A percentile compares a stretch with the other conserved stretches of the same genome.
Evolutionary conservation across 2,888 invertebrate genomes (phyloP).

Genomic region (Fragum fragum): DNA sequence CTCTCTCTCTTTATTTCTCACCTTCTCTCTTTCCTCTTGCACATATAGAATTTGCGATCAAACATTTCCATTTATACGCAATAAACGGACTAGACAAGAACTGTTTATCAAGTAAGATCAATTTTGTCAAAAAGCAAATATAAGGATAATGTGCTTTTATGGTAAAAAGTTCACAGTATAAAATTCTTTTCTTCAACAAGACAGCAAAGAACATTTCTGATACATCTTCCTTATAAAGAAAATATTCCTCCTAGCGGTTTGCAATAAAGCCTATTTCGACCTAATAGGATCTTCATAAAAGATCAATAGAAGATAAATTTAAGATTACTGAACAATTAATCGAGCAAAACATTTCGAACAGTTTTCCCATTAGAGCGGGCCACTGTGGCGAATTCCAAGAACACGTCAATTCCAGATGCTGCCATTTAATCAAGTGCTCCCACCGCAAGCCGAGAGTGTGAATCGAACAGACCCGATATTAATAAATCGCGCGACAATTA

Average conservation of each 20-base stretch:
- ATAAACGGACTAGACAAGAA: too few species aligned
- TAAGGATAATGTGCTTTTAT: not conserved
- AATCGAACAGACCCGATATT: constrained; percentile 64
- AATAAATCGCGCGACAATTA: constrained; percentile 65
- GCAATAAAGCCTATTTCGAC: constrained; percentile 29
- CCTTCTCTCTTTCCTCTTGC: too few species aligned
- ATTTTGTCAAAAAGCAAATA: not conserved
- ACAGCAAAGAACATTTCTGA: not conserved
- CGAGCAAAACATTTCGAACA: constrained; percentile 56
- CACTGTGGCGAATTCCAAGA: constrained; percentile 64
- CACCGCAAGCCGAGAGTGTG: constrained; percentile 47
- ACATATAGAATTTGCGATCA: too few species aligned
- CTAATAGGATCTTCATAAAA: constrained; percentile 58
- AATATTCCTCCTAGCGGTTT: constrained; percentile 16
- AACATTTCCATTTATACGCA: too few species aligned
- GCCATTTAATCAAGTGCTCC: constrained; percentile 66
- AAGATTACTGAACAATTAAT: constrained; percentile 67
- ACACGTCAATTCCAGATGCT: constrained; percentile 67
- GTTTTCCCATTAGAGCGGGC: constrained; percentile 63
- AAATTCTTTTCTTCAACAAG: not conserved
- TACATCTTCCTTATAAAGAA: constrained; percentile 8
- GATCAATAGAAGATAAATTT: constrained; percentile 60
- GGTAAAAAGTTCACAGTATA: not conserved
- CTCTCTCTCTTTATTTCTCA: too few species aligned
- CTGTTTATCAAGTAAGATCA: too few species aligned